phyloP scores from a whole-genome alignment of 2,113 vertebrate species.

The Lagopus leucura region DNA sequence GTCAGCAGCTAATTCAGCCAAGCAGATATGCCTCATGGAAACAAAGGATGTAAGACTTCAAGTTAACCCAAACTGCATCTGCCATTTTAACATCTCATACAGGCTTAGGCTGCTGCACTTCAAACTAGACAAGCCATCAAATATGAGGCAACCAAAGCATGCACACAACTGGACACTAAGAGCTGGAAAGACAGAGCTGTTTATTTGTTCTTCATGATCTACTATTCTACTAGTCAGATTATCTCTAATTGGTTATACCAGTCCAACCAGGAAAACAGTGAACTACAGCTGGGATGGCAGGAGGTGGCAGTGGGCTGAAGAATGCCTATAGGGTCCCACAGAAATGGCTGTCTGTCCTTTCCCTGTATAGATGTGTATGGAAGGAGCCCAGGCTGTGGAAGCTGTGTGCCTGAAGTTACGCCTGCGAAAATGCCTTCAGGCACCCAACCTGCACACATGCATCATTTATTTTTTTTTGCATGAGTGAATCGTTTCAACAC shows the following conservation, averaged over 20 bases:
- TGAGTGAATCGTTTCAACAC: not conserved
- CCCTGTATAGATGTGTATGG: not conserved
- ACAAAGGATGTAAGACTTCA: not conserved
- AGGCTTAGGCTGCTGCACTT: not conserved
- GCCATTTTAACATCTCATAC: not conserved
- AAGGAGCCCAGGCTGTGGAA: not conserved
- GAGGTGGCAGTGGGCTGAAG: not conserved
- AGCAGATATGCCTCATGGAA: not conserved
- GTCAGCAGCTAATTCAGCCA: constrained; percentile 19
- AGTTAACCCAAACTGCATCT: not conserved
- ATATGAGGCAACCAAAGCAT: fast-evolving
- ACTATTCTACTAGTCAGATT: not conserved
- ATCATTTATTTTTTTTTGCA: not conserved
- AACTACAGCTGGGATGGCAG: not conserved
- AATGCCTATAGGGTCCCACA: not conserved
- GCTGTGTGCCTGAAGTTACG: not conserved
- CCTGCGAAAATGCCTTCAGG: not conserved
- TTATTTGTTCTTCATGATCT: not conserved
- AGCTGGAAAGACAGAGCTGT: not conserved
- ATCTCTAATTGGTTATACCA: not conserved
- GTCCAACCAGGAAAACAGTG: not conserved
- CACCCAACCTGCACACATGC: not conserved
- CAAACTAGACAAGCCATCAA: not conserved
- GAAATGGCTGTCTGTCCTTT: not conserved
- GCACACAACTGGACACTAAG: not conserved